Percentiles rank a stretch among this genome's conserved stretches.
Conservation (phyloP, 2,113 vertebrate genomes). For the Catharus fuscescens region DNA sequence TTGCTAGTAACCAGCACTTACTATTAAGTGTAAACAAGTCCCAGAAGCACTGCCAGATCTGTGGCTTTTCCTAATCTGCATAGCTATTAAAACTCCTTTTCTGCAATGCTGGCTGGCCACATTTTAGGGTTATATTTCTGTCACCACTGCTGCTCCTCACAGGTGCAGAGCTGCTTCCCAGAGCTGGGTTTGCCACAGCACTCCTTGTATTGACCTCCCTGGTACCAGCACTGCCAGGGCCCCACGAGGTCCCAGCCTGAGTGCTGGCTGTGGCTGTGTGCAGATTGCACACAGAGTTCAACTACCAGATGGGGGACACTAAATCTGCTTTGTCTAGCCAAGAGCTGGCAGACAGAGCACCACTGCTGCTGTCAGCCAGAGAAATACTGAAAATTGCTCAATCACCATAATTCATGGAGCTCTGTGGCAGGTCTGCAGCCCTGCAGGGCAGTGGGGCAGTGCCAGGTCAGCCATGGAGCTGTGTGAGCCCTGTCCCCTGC, state of each 20-base stretch:
- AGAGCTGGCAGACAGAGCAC: conserved; percentile 60
- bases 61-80: not conserved
- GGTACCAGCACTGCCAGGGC: not conserved
- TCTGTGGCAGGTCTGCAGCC: conserved; percentile 29
- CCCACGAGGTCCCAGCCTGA: not conserved
- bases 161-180: not conserved
- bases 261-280: not conserved
- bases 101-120: not conserved
- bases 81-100: not conserved
- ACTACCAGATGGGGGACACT: conserved; percentile 62
- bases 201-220: not conserved
- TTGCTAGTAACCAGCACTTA: not conserved
- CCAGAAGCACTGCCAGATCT: not conserved
- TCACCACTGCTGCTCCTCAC: not conserved
- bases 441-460: not conserved
- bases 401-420: conserved; percentile 34
- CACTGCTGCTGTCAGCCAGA: conserved; percentile 44
- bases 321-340: conserved; percentile 63
- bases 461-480: not conserved
- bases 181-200: not conserved
- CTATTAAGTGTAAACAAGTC: conserved; percentile 19
- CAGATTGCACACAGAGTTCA: conserved; percentile 43
- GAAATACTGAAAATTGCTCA: conserved; percentile 52
- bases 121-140: not conserved
- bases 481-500: not conserved